phyloP scores from a whole-genome alignment of 2,888 invertebrate genomes.

The Agriopis aurantiaria region DNA sequence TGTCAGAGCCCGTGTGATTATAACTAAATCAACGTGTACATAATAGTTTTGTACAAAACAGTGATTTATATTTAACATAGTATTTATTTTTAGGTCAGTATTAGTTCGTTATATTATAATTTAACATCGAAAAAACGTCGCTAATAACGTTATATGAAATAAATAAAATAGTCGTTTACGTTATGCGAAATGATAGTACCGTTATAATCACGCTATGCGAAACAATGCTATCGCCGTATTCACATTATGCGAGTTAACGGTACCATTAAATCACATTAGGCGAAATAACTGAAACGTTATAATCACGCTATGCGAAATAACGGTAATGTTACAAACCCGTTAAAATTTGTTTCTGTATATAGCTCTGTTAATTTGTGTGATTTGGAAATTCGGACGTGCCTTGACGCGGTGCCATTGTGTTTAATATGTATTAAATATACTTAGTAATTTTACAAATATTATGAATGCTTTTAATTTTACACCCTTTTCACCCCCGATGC shows the following conservation, averaged over 20 bases:
- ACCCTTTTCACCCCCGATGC: too few species aligned
- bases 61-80: conserved; percentile 49
- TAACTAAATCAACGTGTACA: conserved; percentile 38
- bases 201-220: neutral
- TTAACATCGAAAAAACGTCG: conserved; percentile 40
- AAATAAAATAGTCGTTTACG: neutral
- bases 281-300: neutral
- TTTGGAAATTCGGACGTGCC: conserved; percentile 65
- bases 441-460: conserved; percentile 48
- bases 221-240: conserved; percentile 14
- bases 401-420: conserved; percentile 78
- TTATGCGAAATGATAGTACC: neutral
- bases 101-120: conserved; percentile 38
- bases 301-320: conserved; percentile 26
- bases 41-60: conserved; percentile 44
- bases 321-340: conserved; percentile 9
- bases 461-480: conserved; percentile 31
- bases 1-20: conserved; percentile 35
- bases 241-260: neutral
- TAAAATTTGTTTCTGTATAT: conserved; percentile 52
- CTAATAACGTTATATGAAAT: conserved; percentile 2
- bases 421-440: conserved; percentile 69
- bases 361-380: conserved; percentile 58
- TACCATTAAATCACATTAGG: neutral
- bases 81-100: conserved; percentile 56